Percentiles rank a stretch among this genome's conserved stretches.
Conservation (phyloP, 2,113 vertebrate genomes). For the Noturus placidus region DNA sequence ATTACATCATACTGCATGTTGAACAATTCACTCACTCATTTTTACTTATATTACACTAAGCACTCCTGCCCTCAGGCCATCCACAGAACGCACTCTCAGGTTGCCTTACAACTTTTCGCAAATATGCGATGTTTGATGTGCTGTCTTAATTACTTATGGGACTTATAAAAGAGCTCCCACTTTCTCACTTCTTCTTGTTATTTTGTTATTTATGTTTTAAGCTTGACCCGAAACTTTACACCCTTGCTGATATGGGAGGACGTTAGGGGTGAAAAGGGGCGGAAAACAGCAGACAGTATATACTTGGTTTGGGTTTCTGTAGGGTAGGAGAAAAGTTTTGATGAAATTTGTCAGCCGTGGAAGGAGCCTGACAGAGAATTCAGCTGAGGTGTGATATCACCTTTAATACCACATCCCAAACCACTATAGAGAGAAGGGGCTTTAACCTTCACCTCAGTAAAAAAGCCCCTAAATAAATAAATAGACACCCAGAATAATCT, state of each 20-base stretch:
- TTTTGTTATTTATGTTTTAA: not conserved
- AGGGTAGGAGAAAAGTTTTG: not conserved
- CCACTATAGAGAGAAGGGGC: not conserved
- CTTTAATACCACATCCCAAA: conserved; percentile 11
- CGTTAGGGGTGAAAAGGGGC: not conserved
- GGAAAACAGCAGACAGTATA: not conserved
- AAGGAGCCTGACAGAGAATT: not conserved
- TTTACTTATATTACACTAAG: not conserved
- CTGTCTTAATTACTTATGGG: conserved; percentile 24
- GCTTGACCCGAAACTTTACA: not conserved
- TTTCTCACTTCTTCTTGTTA: not conserved
- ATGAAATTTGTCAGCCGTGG: not conserved
- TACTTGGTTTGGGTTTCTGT: conserved; percentile 5
- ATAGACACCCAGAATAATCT: conserved; percentile 21
- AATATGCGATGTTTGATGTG: conserved; percentile 12
- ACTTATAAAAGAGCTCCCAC: not conserved
- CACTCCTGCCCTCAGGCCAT: conserved; percentile 18
- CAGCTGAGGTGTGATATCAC: not conserved
- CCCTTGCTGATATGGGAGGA: not conserved
- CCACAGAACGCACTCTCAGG: not conserved
- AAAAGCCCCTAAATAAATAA: conserved; percentile 17
- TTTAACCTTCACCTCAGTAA: conserved; percentile 26
- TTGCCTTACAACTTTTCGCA: conserved; percentile 9
- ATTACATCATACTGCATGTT: conserved; percentile 4
- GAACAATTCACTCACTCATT: not conserved